phyloP scores from a whole-genome alignment of 1,140 invertebrate genomes.

The Gonioctena quinquepunctata region DNA sequence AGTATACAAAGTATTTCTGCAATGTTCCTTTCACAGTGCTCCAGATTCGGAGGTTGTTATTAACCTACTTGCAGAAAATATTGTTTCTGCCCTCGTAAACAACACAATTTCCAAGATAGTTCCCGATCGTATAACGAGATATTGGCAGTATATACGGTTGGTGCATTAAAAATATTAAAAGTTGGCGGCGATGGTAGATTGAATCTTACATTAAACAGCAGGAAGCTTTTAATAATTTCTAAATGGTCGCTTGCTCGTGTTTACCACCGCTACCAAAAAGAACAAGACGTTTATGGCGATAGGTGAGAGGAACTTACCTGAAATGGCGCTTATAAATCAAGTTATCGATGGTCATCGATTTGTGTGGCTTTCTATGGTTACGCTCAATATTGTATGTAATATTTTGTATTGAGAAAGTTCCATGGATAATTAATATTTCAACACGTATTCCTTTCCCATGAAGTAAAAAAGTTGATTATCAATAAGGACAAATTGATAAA shows the following conservation, averaged over 20 bases:
- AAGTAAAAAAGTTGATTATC: too few species aligned
- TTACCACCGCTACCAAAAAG: neutral
- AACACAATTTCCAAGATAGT: conserved; percentile 2
- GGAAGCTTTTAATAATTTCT: conserved; percentile 10
- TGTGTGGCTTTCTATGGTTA: too few species aligned
- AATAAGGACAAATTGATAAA: too few species aligned
- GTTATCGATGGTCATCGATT: too few species aligned
- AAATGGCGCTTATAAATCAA: too few species aligned
- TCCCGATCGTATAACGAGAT: neutral
- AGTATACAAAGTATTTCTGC: too few species aligned
- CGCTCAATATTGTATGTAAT: too few species aligned
- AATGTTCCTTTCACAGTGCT: neutral
- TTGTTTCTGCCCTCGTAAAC: neutral
- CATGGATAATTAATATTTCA: too few species aligned
- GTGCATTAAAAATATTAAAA: conserved; percentile 15
- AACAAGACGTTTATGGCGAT: too few species aligned
- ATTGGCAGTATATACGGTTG: neutral
- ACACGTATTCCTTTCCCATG: too few species aligned
- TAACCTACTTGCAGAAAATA: neutral
- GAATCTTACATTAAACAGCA: conserved; percentile 8
- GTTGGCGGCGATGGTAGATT: conserved; percentile 6
- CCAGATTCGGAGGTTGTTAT: neutral
- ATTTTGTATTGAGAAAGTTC: too few species aligned
- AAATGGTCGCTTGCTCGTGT: conserved; percentile 3
- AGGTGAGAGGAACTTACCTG: too few species aligned